These are phyloP conservation scores for Lacerta agilis DNA, from an alignment of 2,797 vertebrate genomes.

Conservation along the genomic window DNA sequence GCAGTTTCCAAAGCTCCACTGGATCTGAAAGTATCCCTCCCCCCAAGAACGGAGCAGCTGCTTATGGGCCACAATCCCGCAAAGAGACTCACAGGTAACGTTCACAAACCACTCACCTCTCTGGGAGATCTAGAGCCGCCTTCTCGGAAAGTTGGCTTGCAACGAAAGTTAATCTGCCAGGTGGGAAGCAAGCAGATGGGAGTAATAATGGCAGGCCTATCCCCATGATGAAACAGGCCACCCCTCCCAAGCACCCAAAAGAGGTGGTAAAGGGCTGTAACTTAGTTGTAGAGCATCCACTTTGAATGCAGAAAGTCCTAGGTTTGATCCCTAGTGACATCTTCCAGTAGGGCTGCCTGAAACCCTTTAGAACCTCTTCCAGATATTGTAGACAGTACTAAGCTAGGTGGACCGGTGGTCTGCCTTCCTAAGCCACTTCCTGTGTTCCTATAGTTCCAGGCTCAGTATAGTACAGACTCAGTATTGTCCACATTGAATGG, in stretches of 20 bases:
- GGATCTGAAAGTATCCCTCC: conserved; percentile 15
- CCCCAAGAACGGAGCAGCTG: background rate
- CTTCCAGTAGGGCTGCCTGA: no score
- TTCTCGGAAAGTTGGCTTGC: conserved; percentile 96
- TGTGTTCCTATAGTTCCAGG: background rate
- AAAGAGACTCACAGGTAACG: rapidly evolving
- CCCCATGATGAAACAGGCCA: background rate
- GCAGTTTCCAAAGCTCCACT: conserved; percentile 8
- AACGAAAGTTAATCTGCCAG: conserved; percentile 95
- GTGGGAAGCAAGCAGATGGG: conserved; percentile 50
- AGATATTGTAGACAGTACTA: no score
- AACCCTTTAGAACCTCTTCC: no score
- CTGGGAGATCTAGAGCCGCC: conserved; percentile 90
- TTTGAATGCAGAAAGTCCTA: no score
- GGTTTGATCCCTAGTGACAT: no score
- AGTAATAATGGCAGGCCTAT: background rate
- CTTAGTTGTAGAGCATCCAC: no score
- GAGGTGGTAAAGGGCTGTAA: background rate
- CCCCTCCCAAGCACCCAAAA: background rate
- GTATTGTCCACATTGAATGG: no score
- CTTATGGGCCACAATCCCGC: conserved; percentile 8
- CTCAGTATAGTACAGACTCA: no score
- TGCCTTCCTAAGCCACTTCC: no score
- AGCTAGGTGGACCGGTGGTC: no score
- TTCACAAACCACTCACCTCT: conserved; percentile 85